phyloP scores from a whole-genome alignment of 2,888 invertebrate genomes.

The Aleiodes alternator region DNA sequence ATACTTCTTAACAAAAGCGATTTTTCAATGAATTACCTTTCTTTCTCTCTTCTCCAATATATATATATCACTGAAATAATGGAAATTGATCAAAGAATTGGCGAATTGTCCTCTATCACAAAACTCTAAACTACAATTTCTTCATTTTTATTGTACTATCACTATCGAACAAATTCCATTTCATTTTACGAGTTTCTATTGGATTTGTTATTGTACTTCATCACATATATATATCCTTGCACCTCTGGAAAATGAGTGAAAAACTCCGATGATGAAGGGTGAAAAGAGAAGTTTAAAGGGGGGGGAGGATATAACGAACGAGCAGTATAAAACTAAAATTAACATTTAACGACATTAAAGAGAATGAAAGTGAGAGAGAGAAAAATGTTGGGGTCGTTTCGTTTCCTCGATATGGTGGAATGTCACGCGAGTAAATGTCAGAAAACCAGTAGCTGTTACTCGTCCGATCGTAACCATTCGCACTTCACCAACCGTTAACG shows the following conservation, averaged over 20 bases:
- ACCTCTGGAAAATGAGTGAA: constrained; percentile 12
- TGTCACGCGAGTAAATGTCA: constrained; percentile 40
- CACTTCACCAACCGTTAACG: constrained; percentile 34
- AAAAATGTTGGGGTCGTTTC: constrained; percentile 19
- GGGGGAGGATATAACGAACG: constrained; percentile 11
- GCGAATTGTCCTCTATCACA: neutral
- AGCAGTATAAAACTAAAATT: constrained; percentile 56
- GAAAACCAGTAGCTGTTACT: constrained; percentile 35
- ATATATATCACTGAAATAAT: constrained; percentile 14
- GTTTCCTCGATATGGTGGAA: constrained; percentile 45
- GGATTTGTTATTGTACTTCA: constrained; percentile 30
- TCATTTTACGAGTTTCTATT: constrained; percentile 29
- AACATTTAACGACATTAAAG: constrained; percentile 55
- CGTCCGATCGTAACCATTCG: constrained; percentile 34
- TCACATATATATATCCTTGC: constrained; percentile 12
- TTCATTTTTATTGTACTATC: neutral
- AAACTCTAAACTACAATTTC: neutral
- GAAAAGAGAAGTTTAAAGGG: neutral
- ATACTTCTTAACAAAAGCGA: constrained; percentile 36
- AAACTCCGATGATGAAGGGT: neutral
- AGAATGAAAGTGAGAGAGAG: constrained; percentile 11
- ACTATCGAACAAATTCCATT: constrained; percentile 2
- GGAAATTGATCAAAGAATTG: constrained; percentile 28
- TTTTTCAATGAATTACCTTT: constrained; percentile 14
- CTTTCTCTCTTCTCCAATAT: neutral